These are phyloP conservation scores for Spodoptera frugiperda DNA, from an alignment of 1,140 invertebrate species.

Conservation along the genomic window DNA sequence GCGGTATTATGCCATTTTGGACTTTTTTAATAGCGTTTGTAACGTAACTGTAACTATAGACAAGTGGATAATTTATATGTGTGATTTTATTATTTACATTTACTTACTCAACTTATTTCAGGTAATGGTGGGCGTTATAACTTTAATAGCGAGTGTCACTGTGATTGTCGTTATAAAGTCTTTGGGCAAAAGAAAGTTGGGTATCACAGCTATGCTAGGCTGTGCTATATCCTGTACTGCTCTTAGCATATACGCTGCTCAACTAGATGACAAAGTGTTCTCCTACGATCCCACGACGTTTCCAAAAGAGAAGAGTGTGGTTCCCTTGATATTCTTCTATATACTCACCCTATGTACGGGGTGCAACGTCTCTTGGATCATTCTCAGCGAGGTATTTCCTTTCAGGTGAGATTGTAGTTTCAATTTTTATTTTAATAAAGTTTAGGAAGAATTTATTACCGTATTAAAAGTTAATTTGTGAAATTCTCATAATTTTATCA, in stretches of 20 bases:
- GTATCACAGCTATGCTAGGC: conserved; percentile 63
- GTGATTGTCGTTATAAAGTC: conserved; percentile 86
- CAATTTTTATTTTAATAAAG: too few species aligned
- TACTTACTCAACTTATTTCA: conserved; percentile 55
- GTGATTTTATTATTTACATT: too few species aligned
- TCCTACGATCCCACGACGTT: conserved; percentile 74
- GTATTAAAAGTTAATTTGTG: too few species aligned
- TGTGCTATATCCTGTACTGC: conserved; percentile 61
- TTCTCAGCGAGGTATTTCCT: conserved; percentile 79
- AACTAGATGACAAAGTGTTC: conserved; percentile 65
- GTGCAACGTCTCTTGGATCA: conserved; percentile 72
- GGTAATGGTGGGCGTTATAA: conserved; percentile 79
- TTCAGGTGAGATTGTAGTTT: conserved; percentile 66
- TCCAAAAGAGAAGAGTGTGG: conserved; percentile 64
- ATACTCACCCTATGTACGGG: conserved; percentile 68
- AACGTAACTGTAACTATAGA: too few species aligned
- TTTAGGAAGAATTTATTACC: too few species aligned
- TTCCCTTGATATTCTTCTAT: conserved; percentile 71
- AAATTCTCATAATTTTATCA: too few species aligned
- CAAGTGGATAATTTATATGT: too few species aligned
- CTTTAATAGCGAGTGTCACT: conserved; percentile 66
- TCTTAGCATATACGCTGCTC: conserved; percentile 68
- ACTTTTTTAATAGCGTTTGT: too few species aligned
- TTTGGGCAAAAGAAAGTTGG: conserved; percentile 77
- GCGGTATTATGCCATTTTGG: too few species aligned